Evolutionary conservation across 1,140 invertebrate species (phyloP), one percentile per base, ranked within the genome.

Genomic region (Holcopasites calliopsidis): DNA sequence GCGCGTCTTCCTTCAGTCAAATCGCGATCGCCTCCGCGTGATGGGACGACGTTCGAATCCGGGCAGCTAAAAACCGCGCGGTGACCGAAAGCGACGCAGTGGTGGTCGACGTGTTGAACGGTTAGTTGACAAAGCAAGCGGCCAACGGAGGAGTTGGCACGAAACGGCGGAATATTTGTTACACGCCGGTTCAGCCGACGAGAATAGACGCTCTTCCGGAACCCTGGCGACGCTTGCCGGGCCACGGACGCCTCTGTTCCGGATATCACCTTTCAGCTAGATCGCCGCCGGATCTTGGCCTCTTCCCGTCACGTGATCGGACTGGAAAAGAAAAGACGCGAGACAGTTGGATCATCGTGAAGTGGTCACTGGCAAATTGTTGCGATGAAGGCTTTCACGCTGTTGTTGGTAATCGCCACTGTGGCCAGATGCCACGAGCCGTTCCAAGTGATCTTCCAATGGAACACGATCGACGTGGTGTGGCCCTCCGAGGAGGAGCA

Each of bases 381-480:
- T 21, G 1, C 13, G 69, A 83, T 83, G 80, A 75, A 68, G 69
- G 60, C 31, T 23, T 16, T 77, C 10, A 65, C 49, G 38, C n/a
- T 80, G 11, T 16, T 85, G 5, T 2, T 70, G 23, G 1, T 80
- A 26, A 8, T 85, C 13, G 52, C 54, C 3, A 21, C 73, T 0
- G 23, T 78, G 35, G 78, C 61, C 8, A 76, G 87, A 35, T 94
- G 92, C 84, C 82, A 88, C 50, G 84, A 86, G 23, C 83, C 86
- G 4, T 92, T 92, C 60, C 83, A 85, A n/a, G 92, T 92, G 28
- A 85, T 89, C 6, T 93, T 92, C 71, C 86, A 89, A 52, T 92
- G 91, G 91, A 88, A 88, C 28, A 84, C 86, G 13, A 72, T 92
- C 6, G 88, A 92, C 47, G 88, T 88, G n/a, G 65, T 73, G 0